phyloP scores from a whole-genome alignment of 2,797 vertebrate species.

The Lepus townsendii region DNA sequence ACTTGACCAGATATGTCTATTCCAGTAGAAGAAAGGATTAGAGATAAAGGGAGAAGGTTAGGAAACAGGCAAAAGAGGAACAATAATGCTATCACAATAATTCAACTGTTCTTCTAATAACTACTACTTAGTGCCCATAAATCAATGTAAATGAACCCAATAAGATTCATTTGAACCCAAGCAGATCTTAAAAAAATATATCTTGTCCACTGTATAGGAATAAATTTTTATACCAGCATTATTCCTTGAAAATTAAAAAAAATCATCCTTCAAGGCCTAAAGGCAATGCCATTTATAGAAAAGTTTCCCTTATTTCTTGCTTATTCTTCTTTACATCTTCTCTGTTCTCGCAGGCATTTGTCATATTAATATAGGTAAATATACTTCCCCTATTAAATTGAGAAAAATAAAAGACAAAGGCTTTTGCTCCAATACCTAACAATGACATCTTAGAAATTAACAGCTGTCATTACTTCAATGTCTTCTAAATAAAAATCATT shows the following conservation, averaged over 20 bases:
- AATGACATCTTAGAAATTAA: constrained; percentile 47
- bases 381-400: background rate
- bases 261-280: background rate
- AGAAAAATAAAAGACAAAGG: constrained; percentile 50
- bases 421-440: background rate
- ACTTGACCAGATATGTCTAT: background rate
- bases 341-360: background rate
- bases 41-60: background rate
- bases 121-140: background rate
- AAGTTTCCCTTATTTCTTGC: background rate
- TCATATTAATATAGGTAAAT: constrained; percentile 52
- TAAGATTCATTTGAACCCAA: background rate
- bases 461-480: constrained; percentile 13
- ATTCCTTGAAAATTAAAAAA: background rate
- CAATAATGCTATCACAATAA: constrained; percentile 7
- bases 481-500: constrained; percentile 26
- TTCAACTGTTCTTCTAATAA: background rate
- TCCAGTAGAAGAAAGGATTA: background rate
- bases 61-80: background rate
- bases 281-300: constrained; percentile 40
- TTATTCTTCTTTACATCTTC: constrained; percentile 1
- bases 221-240: constrained; percentile 25
- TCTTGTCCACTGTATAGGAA: background rate
- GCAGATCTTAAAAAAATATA: constrained; percentile 13
- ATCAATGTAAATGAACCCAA: background rate